These are phyloP conservation scores for Synchiropus splendidus DNA, from an alignment of 2,113 vertebrate genomes.

Conservation along the genomic window DNA sequence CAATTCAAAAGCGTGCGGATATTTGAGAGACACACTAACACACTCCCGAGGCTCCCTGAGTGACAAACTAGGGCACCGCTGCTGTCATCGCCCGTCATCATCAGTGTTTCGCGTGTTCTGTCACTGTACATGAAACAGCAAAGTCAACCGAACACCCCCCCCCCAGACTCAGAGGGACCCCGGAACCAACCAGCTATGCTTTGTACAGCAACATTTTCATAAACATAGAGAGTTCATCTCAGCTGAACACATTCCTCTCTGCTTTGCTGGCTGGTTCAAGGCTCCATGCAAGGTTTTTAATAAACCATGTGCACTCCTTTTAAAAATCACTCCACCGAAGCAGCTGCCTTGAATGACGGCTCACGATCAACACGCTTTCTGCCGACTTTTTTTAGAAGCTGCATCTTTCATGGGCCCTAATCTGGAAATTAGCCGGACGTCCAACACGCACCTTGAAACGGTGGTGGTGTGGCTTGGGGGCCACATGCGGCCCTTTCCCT, in stretches of 20 bases:
- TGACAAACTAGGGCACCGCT: slow-evolving; percentile 51
- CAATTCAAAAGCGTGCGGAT: no score
- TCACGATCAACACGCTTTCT: slow-evolving; percentile 1
- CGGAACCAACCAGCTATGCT: no score
- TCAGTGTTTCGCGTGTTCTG: slow-evolving; percentile 25
- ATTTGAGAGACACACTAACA: slow-evolving; percentile 3
- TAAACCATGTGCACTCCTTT: slow-evolving; percentile 13
- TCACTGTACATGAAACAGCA: slow-evolving; percentile 32
- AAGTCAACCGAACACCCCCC: neutral
- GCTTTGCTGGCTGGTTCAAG: slow-evolving; percentile 6
- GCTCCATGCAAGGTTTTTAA: slow-evolving; percentile 13
- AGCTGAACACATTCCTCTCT: neutral
- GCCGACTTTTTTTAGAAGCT: no score
- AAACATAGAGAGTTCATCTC: no score
- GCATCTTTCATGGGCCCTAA: neutral
- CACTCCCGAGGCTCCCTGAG: slow-evolving; percentile 38
- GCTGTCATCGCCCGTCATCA: slow-evolving; percentile 43
- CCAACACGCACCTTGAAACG: no score
- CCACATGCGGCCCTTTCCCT: no score
- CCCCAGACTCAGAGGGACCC: no score
- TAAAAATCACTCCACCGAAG: slow-evolving; percentile 8
- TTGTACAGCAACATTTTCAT: no score
- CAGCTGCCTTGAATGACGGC: slow-evolving; percentile 3
- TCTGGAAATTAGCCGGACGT: neutral
- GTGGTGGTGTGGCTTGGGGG: no score